These are phyloP conservation scores for Orussus abietinus DNA, from an alignment of 1,140 invertebrate genomes.

Conservation along the genomic window DNA sequence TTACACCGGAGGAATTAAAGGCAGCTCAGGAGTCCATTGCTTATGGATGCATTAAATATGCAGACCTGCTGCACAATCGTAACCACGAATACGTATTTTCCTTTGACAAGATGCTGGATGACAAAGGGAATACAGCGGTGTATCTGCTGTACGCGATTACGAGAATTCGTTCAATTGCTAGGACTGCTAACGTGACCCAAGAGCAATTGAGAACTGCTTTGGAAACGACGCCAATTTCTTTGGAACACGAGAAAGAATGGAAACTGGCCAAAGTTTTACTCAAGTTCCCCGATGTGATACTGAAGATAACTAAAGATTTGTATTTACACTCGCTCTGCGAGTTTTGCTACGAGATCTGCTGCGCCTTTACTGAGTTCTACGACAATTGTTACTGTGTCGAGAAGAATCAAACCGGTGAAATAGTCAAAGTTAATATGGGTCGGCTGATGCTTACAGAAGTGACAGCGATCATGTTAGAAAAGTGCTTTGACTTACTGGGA, in stretches of 20 bases:
- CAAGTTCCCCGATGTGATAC: slow-evolving; percentile 84
- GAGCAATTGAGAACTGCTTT: slow-evolving; percentile 58
- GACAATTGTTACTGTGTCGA: slow-evolving; percentile 97
- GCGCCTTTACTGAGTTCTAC: slow-evolving; percentile 94
- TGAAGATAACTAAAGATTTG: slow-evolving; percentile 80
- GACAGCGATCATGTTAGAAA: slow-evolving; percentile 81
- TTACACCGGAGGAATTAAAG: slow-evolving; percentile 80
- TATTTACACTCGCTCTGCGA: slow-evolving; percentile 90
- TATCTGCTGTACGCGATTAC: slow-evolving; percentile 96
- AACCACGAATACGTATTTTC: slow-evolving; percentile 97
- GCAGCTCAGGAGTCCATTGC: slow-evolving; percentile 87
- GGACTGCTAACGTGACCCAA: slow-evolving; percentile 67
- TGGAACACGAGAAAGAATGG: slow-evolving; percentile 91
- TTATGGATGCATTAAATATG: slow-evolving; percentile 98
- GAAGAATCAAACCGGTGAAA: slow-evolving; percentile 75
- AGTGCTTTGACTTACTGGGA: slow-evolving; percentile 87
- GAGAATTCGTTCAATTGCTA: slow-evolving; percentile 86
- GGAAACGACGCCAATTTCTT: slow-evolving; percentile 58
- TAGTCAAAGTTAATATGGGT: slow-evolving; percentile 80
- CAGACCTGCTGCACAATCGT: slow-evolving; percentile 92
- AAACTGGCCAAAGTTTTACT: slow-evolving; percentile 87
- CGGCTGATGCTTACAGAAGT: slow-evolving; percentile 90
- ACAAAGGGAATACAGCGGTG: slow-evolving; percentile 97
- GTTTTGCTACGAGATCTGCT: slow-evolving; percentile 92
- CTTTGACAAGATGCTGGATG: slow-evolving; percentile 99